Base-by-base conservation (phyloP, 2,797 vertebrate species). In the Poecilia picta region DNA sequence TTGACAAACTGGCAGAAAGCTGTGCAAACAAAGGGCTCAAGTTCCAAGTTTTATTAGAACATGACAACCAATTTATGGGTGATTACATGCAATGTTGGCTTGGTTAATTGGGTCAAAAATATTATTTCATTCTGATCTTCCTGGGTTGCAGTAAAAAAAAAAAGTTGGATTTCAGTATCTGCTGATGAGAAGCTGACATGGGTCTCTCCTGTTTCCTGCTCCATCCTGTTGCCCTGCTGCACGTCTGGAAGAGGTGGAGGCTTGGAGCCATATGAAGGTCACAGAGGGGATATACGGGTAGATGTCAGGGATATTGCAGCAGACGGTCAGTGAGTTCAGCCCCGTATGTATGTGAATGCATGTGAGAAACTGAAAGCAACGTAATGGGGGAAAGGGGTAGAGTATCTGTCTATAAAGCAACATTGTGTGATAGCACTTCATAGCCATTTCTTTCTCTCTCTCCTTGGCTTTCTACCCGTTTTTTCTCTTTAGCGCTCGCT, bases 221-320 rank as follows among this genome's bases (percentile, higher is more conserved):
- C 31, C 5, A 6, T 75, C 70, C 70, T 11, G 8, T 55, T 72
- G 75, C 64, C 45, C 25, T 33, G 76, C 71, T 31, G 47, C 73
- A 36, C 0, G 36, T 68, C 16, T 20, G 41, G n/a, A n/a, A 57
- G 46, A 82, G 75, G 47, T 78, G 74, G 41, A 23, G 46, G 28
- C 73, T 76, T 10, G 15, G 74, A 83, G 77, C 49, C 1, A n/a
- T 74, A 55, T 91, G 85, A 90, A 91, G 87, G 90, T 92, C 90
- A 91, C 45, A 39, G 75, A 81, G 46, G 75, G 73, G 72, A 83
- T 81, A 33, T 88, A 82, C 77, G 87, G 72, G 83, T 82, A 78
- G 74, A 87, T 89, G 84, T 91, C 75, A 82, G 72, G 79, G 76
- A 75, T 47, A 13, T 76, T 80, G 79, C 75, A 73, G 87, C 81